Base-by-base conservation (phyloP, 1,140 invertebrate genomes). In the Pseudomyrmex flavicornis region DNA sequence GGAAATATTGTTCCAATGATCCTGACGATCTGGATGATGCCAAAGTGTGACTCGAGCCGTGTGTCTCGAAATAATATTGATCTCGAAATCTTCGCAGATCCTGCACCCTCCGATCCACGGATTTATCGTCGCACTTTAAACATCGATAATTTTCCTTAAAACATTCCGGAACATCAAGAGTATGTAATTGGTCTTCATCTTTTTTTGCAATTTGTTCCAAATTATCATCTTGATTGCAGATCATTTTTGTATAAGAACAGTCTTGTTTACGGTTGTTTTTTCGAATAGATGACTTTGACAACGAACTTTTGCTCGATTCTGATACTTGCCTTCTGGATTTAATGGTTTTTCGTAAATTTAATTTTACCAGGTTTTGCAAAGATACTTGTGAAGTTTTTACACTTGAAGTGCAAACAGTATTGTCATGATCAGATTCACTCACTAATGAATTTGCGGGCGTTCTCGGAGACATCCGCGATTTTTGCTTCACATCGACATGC, bases 11-110 rank as follows among this genome's bases (percentile, higher is more conserved):
- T n/a, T 92, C 75, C 20, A 93, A 76, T 2, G 89, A 93, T 9
- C 77, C 89, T 1, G 88, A 88, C 3, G 88, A 92, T 44, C 76
- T 80, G 2, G 87, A 90, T 1, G 89, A 91, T 5, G 20, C 52
- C 3, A 91, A 75, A 7, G 91, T 91, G 0, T 83, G 65, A 15
- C 52, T 83, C 0, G 92, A 93, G 44, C 92, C 93, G 66, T 94
- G 93, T 0, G 93, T 94, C 5, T 94, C 92, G 26, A 92, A 93
- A 26, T 93, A 94, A 83, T 94, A 93, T 50, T 92, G 84, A 9
- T 92, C 87, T 1, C 93, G 92, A 79, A 92, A 94, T 82, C 88
- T 90, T 5, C 69, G 86, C 15, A 93, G 15, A 7, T 91, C 83
- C 10, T 66, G 63, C 0, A 91, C 46, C 61, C 88, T 70, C 7